Percentiles rank a stretch among this genome's conserved stretches.
phyloP scores from a whole-genome alignment of 2,113 vertebrate genomes.

The Cyprinodon brontotheroides region DNA sequence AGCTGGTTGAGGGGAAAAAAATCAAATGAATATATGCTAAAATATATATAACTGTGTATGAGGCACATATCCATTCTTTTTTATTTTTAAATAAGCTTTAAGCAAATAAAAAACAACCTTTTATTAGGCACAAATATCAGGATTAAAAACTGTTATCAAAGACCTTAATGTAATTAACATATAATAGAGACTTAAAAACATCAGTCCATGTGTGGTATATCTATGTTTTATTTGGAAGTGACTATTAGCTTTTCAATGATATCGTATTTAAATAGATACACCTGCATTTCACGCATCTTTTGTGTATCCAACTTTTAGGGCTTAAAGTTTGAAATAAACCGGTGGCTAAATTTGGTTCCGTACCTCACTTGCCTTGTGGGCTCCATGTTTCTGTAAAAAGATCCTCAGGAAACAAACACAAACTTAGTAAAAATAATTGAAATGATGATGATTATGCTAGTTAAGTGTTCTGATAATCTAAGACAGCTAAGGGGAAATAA shows the following conservation, averaged over 20 bases:
- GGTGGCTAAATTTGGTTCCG: background rate
- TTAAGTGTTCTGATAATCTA: slow-evolving; percentile 7
- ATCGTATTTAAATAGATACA: background rate
- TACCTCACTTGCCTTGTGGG: background rate
- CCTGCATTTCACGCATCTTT: background rate
- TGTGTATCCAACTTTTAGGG: background rate
- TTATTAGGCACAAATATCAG: too few species aligned
- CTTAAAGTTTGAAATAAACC: background rate
- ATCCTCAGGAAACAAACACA: background rate
- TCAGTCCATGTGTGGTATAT: too few species aligned
- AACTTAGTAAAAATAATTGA: slow-evolving; percentile 36
- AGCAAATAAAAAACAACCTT: too few species aligned
- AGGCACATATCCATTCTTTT: too few species aligned
- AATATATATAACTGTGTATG: too few species aligned
- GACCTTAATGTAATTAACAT: too few species aligned
- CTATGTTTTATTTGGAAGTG: too few species aligned
- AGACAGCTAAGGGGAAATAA: slow-evolving; percentile 7
- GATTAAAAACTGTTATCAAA: too few species aligned
- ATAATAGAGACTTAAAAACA: too few species aligned
- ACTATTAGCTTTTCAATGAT: background rate
- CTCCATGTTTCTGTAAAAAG: background rate
- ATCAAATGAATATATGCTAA: too few species aligned
- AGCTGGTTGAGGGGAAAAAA: background rate
- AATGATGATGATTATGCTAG: background rate
- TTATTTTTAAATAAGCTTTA: too few species aligned